These are phyloP conservation scores for Leptarthrus brevirostris DNA, from an alignment of 2,888 invertebrate genomes.

Conservation along the genomic window DNA sequence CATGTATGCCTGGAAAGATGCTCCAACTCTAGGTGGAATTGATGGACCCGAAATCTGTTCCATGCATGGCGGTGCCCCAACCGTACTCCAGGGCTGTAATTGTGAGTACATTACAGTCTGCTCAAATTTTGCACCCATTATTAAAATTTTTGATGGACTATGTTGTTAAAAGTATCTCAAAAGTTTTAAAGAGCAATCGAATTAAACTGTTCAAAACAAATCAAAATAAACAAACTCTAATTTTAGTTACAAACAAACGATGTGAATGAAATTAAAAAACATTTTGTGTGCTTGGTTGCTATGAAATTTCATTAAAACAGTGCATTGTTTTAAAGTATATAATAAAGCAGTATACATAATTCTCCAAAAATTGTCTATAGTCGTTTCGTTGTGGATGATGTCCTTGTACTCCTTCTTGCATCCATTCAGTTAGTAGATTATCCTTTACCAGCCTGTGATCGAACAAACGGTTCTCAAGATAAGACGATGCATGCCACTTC, in stretches of 20 bases:
- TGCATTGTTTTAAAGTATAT: conserved; percentile 34
- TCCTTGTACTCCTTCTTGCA: conserved; percentile 61
- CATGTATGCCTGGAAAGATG: conserved; percentile 70
- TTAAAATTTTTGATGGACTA: not conserved
- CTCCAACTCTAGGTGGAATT: conserved; percentile 74
- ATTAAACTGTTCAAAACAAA: conserved; percentile 7
- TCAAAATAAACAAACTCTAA: not conserved
- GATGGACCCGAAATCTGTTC: conserved; percentile 74
- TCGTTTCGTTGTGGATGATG: conserved; percentile 63
- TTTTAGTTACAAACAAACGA: not conserved
- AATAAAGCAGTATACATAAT: conserved; percentile 62
- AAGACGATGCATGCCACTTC: conserved; percentile 61
- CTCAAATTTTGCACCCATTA: conserved; percentile 58
- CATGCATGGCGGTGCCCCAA: conserved; percentile 73
- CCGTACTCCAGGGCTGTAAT: conserved; percentile 82
- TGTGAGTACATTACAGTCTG: conserved; percentile 68
- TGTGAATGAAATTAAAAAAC: not conserved
- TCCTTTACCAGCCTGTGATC: conserved; percentile 66
- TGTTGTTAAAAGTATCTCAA: not conserved
- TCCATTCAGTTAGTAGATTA: conserved; percentile 64
- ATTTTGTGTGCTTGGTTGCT: conserved; percentile 9
- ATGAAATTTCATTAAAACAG: not conserved
- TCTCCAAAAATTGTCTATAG: conserved; percentile 66
- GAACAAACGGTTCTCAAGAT: conserved; percentile 65
- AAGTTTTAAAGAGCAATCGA: not conserved